Evolutionary conservation across 1,140 invertebrate genomes (phyloP).

Genomic region (Drosophila willistoni): DNA sequence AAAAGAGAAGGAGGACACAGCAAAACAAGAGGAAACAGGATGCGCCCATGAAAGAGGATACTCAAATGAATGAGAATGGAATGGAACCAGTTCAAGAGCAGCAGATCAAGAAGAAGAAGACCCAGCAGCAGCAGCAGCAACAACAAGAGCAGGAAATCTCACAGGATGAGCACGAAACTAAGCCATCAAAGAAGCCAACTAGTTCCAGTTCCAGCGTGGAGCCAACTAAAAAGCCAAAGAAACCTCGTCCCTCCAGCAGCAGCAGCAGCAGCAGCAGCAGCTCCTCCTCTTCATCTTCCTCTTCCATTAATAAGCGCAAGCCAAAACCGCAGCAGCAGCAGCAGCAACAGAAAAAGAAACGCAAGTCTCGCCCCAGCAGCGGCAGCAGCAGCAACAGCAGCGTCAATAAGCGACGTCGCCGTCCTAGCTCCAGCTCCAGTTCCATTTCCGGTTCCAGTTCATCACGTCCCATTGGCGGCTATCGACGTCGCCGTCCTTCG

Average conservation of each 20-base stretch:
- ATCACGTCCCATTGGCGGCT: slow-evolving; percentile 52
- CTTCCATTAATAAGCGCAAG: slow-evolving; percentile 19
- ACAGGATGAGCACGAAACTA: slow-evolving; percentile 12
- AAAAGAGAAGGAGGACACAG: slow-evolving; percentile 15
- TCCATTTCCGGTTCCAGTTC: slow-evolving; percentile 22
- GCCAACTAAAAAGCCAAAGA: slow-evolving; percentile 6
- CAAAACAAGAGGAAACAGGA: not conserved
- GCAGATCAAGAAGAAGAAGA: slow-evolving; percentile 25
- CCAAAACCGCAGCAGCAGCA: slow-evolving; percentile 28
- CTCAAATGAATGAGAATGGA: not conserved
- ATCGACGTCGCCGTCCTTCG: slow-evolving; percentile 61
- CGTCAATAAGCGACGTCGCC: slow-evolving; percentile 44
- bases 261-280: not conserved
- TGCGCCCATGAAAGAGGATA: not conserved
- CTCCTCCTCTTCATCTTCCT: slow-evolving; percentile 11
- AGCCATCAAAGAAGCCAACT: slow-evolving; percentile 20
- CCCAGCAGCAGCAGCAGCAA: slow-evolving; percentile 21
- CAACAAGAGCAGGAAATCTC: slow-evolving; percentile 2
- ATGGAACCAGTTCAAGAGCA: slow-evolving; percentile 25
- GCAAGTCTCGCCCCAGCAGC: slow-evolving; percentile 34
- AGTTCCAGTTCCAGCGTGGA: not conserved
- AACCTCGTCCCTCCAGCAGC: slow-evolving; percentile 18
- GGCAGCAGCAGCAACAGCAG: slow-evolving; percentile 28
- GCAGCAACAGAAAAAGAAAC: slow-evolving; percentile 45
- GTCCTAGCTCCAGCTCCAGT: slow-evolving; percentile 36